Percentiles rank a stretch among this genome's conserved stretches.
Conservation (phyloP, 2,113 vertebrate genomes). For the Cebidichthys violaceus region DNA sequence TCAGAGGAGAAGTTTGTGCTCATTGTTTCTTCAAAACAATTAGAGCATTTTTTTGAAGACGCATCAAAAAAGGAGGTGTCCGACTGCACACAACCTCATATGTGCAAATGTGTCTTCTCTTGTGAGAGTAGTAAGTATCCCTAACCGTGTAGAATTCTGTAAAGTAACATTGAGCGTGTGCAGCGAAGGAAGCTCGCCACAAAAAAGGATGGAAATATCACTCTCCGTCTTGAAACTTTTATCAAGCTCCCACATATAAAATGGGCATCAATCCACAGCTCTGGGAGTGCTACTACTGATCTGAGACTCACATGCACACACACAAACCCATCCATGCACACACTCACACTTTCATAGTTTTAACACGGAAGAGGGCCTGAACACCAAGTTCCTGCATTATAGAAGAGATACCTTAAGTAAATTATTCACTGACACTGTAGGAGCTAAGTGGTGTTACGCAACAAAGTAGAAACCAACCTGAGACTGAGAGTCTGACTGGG, state of each 20-base stretch:
- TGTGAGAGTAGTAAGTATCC: neutral
- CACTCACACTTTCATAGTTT: slow-evolving; percentile 44
- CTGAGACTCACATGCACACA: slow-evolving; percentile 21
- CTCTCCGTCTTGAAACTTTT: slow-evolving; percentile 51
- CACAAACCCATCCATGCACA: slow-evolving; percentile 6
- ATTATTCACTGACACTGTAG: slow-evolving; percentile 75
- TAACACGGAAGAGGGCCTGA: slow-evolving; percentile 48
- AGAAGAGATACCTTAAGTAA: slow-evolving; percentile 72
- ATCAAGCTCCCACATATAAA: slow-evolving; percentile 36
- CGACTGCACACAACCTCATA: neutral
- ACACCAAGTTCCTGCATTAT: slow-evolving; percentile 73
- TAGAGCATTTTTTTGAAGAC: neutral
- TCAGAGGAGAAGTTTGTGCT: slow-evolving; percentile 8
- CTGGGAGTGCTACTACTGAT: slow-evolving; percentile 42
- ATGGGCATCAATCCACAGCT: slow-evolving; percentile 49
- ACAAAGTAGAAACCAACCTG: slow-evolving; percentile 36
- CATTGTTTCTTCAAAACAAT: neutral
- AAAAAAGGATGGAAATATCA: slow-evolving; percentile 46
- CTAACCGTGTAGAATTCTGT: neutral
- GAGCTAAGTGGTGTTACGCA: slow-evolving; percentile 75
- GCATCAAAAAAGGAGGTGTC: neutral
- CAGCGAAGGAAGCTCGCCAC: slow-evolving; percentile 2
- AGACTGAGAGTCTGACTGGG: slow-evolving; percentile 27
- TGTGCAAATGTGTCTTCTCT: neutral
- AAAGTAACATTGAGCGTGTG: slow-evolving; percentile 4